Percentiles rank a stretch among this genome's conserved stretches.
Conservation (phyloP, 2,797 vertebrate species). For the Anguilla obscura region DNA sequence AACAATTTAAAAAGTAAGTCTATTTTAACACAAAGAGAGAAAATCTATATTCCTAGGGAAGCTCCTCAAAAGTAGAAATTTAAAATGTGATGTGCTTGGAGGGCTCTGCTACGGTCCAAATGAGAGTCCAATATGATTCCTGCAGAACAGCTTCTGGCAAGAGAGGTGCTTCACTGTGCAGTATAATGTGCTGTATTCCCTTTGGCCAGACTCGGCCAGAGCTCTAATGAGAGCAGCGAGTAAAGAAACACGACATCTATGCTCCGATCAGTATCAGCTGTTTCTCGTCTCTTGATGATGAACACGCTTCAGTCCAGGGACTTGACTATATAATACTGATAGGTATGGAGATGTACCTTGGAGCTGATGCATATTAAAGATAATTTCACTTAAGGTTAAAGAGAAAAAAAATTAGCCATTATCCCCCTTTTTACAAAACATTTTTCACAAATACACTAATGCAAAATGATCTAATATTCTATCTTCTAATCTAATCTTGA, state of each 20-base stretch:
- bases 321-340: neutral
- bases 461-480: neutral
- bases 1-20: neutral
- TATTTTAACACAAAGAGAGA: neutral
- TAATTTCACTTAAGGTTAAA: neutral
- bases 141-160: slow-evolving; percentile 27
- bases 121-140: slow-evolving; percentile 3
- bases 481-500: neutral
- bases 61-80: neutral
- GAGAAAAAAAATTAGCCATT: neutral
- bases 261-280: neutral
- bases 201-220: slow-evolving; percentile 19
- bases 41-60: neutral
- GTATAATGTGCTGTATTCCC: slow-evolving; percentile 32
- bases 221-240: slow-evolving; percentile 32
- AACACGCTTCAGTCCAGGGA: neutral
- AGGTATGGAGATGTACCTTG: neutral
- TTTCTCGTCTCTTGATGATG: neutral
- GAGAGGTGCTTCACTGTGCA: slow-evolving; percentile 11
- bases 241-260: slow-evolving; percentile 12
- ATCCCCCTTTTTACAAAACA: neutral
- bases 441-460: neutral
- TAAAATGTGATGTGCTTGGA: slow-evolving; percentile 21
- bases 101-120: neutral
- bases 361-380: neutral